A percentile compares a stretch with the other conserved stretches of the same genome.
Conservation (phyloP, 1,140 invertebrate species). For the Triops longicaudatus region DNA sequence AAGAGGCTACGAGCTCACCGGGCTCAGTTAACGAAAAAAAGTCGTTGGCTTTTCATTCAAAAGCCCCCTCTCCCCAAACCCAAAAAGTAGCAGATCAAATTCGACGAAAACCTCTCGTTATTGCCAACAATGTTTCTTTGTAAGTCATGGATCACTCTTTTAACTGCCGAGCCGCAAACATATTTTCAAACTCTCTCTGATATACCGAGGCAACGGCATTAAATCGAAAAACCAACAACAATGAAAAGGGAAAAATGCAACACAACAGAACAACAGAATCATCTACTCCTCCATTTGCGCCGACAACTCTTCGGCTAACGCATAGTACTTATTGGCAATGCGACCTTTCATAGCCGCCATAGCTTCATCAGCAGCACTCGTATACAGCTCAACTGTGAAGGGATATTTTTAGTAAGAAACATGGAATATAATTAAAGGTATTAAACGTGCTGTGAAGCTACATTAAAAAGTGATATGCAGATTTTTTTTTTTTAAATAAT, state of each 20-base stretch:
- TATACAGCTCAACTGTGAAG: slow-evolving; percentile 44
- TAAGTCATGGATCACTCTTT: background rate
- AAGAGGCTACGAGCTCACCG: background rate
- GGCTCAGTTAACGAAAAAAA: background rate
- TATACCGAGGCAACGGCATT: background rate
- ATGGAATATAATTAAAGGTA: no score
- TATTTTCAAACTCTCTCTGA: background rate
- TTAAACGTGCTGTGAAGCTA: no score
- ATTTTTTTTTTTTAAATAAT: background rate
- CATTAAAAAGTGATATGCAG: no score
- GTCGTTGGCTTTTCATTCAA: background rate
- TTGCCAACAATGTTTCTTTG: background rate
- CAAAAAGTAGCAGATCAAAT: background rate
- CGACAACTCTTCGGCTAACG: slow-evolving; percentile 44
- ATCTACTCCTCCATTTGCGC: slow-evolving; percentile 31
- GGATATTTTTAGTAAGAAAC: background rate
- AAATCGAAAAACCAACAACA: background rate
- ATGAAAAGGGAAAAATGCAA: background rate
- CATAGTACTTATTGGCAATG: slow-evolving; percentile 49
- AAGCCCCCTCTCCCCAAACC: background rate
- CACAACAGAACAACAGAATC: background rate
- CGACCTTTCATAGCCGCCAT: slow-evolving; percentile 49
- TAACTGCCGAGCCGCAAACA: background rate
- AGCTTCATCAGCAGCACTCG: slow-evolving; percentile 47
- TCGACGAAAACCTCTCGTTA: background rate